phyloP scores from a whole-genome alignment of 1,140 invertebrate species.

The Prorops nasuta region DNA sequence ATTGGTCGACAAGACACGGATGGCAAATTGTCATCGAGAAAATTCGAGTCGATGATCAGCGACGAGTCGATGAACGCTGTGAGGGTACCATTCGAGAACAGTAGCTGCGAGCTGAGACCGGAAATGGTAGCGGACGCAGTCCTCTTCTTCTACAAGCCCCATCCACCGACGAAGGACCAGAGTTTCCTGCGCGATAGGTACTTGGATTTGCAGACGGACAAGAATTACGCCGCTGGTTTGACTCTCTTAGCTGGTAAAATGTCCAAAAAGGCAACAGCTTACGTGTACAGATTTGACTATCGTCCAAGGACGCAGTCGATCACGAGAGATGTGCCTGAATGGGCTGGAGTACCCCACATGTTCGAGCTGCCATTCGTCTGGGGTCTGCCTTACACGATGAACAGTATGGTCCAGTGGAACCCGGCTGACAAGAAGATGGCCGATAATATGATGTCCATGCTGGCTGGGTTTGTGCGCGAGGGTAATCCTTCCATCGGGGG shows the following conservation, averaged over 20 bases:
- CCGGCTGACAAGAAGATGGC: slow-evolving; percentile 71
- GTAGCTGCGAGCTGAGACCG: slow-evolving; percentile 65
- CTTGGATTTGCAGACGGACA: slow-evolving; percentile 70
- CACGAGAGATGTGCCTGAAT: slow-evolving; percentile 65
- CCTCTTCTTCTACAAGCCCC: slow-evolving; percentile 70
- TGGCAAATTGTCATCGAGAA: slow-evolving; percentile 53
- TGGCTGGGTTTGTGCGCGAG: slow-evolving; percentile 71
- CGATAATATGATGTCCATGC: slow-evolving; percentile 74
- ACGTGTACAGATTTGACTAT: slow-evolving; percentile 73
- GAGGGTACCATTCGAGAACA: slow-evolving; percentile 56
- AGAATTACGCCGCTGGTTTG: slow-evolving; percentile 69
- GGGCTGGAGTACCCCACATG: slow-evolving; percentile 75
- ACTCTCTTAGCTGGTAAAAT: slow-evolving; percentile 65
- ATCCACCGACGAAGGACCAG: slow-evolving; percentile 62
- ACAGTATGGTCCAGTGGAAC: slow-evolving; percentile 64
- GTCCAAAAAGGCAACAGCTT: slow-evolving; percentile 61
- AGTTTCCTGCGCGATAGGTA: slow-evolving; percentile 61
- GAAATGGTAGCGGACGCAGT: slow-evolving; percentile 72
- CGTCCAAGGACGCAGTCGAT: slow-evolving; percentile 65
- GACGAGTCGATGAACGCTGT: slow-evolving; percentile 57
- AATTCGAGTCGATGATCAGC: slow-evolving; percentile 63
- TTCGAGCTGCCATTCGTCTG: slow-evolving; percentile 77
- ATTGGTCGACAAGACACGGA: slow-evolving; percentile 59
- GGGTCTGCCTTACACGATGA: slow-evolving; percentile 68
- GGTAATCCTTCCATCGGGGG: slow-evolving; percentile 67